phyloP scores from a whole-genome alignment of 2,888 invertebrate species.

The Agrilus mali region DNA sequence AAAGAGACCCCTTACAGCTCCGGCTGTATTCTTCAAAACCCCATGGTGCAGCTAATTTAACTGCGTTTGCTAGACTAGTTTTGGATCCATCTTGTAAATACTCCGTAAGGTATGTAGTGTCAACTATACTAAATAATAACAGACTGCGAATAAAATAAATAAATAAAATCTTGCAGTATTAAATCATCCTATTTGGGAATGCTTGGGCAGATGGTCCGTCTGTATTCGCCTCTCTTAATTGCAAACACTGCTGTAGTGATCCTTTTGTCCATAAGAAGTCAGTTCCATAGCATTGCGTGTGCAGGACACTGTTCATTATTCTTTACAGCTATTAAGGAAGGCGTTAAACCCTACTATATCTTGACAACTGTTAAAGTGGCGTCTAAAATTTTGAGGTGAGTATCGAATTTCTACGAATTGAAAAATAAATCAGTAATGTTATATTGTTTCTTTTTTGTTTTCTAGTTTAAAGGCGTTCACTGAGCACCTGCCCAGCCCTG shows the following conservation, averaged over 20 bases:
- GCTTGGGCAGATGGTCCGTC: constrained; percentile 51
- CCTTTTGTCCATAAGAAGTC: constrained; percentile 45
- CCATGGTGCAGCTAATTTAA: constrained; percentile 29
- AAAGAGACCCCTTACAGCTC: constrained; percentile 42
- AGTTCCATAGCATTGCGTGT: constrained; percentile 32
- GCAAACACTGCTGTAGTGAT: constrained; percentile 54
- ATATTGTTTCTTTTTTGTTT: too few relatives aligned
- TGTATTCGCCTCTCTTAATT: constrained; percentile 50
- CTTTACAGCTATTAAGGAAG: constrained; percentile 45
- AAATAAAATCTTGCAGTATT: constrained; percentile 32
- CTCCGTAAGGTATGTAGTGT: constrained; percentile 51
- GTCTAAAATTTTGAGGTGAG: constrained; percentile 37
- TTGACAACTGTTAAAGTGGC: constrained; percentile 39
- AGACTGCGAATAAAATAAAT: too few relatives aligned
- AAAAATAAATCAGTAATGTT: too few relatives aligned
- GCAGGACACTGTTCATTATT: constrained; percentile 37
- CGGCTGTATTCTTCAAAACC: constrained; percentile 44
- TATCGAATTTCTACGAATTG: too few relatives aligned
- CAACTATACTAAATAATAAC: too few relatives aligned
- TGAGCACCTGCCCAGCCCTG: constrained; percentile 20
- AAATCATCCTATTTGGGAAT: constrained; percentile 44
- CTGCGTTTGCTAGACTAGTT: constrained; percentile 45
- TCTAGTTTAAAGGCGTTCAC: constrained; percentile 4
- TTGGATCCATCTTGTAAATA: constrained; percentile 63
- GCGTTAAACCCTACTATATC: constrained; percentile 45